Evolutionary conservation across 2,888 invertebrate species (phyloP), one percentile per base, ranked within the genome.

Genomic region (Parnassius mnemosyne): DNA sequence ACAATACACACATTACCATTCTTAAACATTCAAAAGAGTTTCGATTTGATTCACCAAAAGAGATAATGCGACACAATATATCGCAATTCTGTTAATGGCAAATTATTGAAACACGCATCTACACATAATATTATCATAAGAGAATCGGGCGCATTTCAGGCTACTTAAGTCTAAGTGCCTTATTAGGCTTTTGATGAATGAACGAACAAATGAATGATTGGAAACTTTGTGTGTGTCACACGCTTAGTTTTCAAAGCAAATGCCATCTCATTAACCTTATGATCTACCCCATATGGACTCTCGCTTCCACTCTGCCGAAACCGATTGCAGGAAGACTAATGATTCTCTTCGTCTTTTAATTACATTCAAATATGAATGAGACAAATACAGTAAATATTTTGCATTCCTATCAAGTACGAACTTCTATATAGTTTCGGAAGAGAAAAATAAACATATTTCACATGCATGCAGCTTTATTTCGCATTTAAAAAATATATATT

Each of bases 241-340:
- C 2, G 13, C 10, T 16, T 7, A 20, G 44, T 41, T 52, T 57
- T 20, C 57, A 43, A 11, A 57, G 42, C 57, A 57, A 61, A 69
- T 67, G 70, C 70, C 66, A 65, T 68, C 68, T 68, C 66, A 67
- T 66, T 66, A 67, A 57, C 47, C 46, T 60, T 53, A 51, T 44
- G 57, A 65, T 67, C 67, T 69, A 70, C 66, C 70, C 66, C 65
- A 52, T 60, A 58, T 52, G 60, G 55, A 54, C 54, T 56, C 12
- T 56, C 57, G 7, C 1, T 54, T 59, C 51, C 63, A 51, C 53
- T 46, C 44, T 46, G 60, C 60, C 60, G 57, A 59, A 49, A 43
- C 51, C 56, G 16, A n/a, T 50, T 51, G 20, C 57, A 58, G 63
- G 68, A 60, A 64, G 43, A 57, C 67, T 34, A 34, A 42, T 52